Conservation (phyloP, 2,888 invertebrate genomes). For the Encarsia formosa region DNA sequence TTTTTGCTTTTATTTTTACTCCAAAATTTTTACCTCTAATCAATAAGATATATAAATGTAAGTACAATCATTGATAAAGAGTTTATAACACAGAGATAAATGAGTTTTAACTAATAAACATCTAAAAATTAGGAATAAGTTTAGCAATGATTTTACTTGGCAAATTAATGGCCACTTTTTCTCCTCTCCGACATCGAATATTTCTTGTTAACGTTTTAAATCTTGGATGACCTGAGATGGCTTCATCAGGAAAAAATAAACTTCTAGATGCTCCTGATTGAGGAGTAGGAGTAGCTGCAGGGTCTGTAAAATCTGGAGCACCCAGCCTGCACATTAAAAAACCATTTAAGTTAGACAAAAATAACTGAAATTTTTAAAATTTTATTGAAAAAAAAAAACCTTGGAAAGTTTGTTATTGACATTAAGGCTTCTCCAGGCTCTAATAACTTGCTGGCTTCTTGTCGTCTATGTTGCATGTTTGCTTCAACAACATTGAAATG, state of each 20-base stretch:
- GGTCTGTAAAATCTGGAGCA: conserved; percentile 82
- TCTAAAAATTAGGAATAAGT: not conserved
- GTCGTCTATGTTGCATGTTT: conserved; percentile 88
- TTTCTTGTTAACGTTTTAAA: conserved; percentile 91
- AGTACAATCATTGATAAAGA: too few species aligned
- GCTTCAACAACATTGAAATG: conserved; percentile 98
- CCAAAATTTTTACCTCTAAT: too few species aligned
- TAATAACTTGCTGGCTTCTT: conserved; percentile 76
- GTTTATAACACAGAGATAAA: too few species aligned
- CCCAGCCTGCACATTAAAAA: conserved; percentile 66
- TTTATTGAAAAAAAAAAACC: conserved; percentile 54
- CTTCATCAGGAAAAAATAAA: conserved; percentile 91
- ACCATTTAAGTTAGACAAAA: conserved; percentile 4
- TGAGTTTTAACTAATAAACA: not conserved
- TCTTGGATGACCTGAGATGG: conserved; percentile 92
- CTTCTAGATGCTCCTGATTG: conserved; percentile 74
- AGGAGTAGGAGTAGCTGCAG: conserved; percentile 69
- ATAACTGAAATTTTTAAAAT: conserved; percentile 3
- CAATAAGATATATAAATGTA: too few species aligned
- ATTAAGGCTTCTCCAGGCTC: conserved; percentile 78
- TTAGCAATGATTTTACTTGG: conserved; percentile 64
- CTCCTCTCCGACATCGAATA: conserved; percentile 84
- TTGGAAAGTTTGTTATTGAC: conserved; percentile 90
- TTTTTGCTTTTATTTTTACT: not conserved
- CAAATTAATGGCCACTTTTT: conserved; percentile 94